phyloP scores from a whole-genome alignment of 2,888 invertebrate genomes.

The Morpho achilles region DNA sequence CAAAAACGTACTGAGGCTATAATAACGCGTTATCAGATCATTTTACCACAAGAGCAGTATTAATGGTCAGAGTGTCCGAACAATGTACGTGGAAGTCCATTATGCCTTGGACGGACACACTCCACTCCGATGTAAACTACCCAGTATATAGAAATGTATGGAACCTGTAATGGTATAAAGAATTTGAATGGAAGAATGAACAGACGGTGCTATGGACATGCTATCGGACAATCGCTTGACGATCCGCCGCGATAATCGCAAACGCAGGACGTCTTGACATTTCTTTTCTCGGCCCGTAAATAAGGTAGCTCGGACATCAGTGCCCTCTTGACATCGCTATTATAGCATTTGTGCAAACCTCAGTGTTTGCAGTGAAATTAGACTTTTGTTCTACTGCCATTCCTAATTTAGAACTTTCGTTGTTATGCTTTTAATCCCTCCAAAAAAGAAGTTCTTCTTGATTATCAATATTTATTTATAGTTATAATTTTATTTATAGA shows the following conservation, averaged over 20 bases:
- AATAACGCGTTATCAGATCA: conserved; percentile 19
- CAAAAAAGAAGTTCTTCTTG: too few species aligned
- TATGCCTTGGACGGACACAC: conserved; percentile 24
- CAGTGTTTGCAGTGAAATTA: conserved; percentile 27
- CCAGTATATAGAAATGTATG: conserved; percentile 23
- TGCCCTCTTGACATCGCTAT: conserved; percentile 44
- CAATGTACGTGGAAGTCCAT: conserved; percentile 27
- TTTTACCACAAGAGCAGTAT: conserved; percentile 20
- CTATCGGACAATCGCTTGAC: conserved; percentile 44
- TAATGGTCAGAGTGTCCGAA: conserved; percentile 24
- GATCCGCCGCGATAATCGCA: conserved; percentile 59
- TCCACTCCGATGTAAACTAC: conserved; percentile 13
- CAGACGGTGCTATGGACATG: conserved; percentile 36
- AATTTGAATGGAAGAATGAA: conserved; percentile 35
- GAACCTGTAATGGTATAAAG: conserved; percentile 27
- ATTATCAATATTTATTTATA: too few species aligned
- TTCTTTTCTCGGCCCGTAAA: conserved; percentile 45
- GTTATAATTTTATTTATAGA: too few species aligned
- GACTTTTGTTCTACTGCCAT: background rate
- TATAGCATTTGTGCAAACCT: conserved; percentile 68
- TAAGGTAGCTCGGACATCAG: conserved; percentile 47
- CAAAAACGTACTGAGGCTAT: conserved; percentile 5
- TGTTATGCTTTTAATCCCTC: too few species aligned
- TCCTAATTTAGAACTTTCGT: background rate
- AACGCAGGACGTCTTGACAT: conserved; percentile 32